Evolutionary conservation across 2,113 vertebrate species (phyloP).

Genomic region (Spilogale gracilis): DNA sequence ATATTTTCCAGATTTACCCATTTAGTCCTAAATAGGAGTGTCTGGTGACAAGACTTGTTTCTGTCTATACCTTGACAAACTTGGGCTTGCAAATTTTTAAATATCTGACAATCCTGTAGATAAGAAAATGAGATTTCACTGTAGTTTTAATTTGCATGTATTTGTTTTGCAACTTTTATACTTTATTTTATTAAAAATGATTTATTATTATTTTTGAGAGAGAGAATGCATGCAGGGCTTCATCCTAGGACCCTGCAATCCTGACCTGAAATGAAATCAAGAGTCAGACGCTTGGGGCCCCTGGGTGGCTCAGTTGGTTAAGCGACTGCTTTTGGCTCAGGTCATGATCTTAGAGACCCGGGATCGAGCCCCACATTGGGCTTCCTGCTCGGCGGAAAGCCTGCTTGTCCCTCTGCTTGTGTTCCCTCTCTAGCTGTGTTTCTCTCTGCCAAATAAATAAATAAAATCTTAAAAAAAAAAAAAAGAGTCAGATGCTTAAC

Average conservation of each 20-base stretch:
- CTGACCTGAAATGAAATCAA: background rate
- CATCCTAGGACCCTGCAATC: background rate
- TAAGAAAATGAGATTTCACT: background rate
- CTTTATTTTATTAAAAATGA: too few species aligned
- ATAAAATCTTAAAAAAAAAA: too few species aligned
- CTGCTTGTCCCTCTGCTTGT: too few species aligned
- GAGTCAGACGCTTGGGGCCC: background rate
- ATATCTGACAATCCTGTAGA: background rate
- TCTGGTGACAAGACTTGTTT: background rate
- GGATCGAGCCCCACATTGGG: too few species aligned
- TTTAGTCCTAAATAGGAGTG: background rate
- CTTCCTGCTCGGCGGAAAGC: too few species aligned
- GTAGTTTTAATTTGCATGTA: constrained; percentile 2
- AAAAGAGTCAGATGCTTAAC: background rate
- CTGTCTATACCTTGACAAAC: background rate
- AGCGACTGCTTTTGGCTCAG: too few species aligned
- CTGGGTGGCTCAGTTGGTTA: too few species aligned
- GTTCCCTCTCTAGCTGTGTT: too few species aligned
- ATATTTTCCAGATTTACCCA: background rate
- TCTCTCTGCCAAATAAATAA: too few species aligned
- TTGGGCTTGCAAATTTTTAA: background rate
- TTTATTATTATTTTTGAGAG: background rate
- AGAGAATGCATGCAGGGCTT: background rate
- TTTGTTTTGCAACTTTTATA: background rate
- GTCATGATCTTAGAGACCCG: too few species aligned